phyloP scores from a whole-genome alignment of 2,113 vertebrate genomes.

The Natator depressus region DNA sequence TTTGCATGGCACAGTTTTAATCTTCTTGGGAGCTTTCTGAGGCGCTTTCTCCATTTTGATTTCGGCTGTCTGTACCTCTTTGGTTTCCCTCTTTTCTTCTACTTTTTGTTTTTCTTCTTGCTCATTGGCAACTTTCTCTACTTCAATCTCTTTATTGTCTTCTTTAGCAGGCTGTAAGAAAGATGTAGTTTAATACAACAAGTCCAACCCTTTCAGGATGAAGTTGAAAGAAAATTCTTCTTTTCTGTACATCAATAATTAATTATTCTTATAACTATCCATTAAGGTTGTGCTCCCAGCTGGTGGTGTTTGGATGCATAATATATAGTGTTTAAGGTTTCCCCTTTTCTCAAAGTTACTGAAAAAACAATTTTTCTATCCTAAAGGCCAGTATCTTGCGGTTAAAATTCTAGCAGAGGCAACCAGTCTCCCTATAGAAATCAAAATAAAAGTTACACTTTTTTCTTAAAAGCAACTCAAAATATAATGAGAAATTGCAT shows the following conservation, averaged over 20 bases:
- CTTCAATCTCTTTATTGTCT: constrained; percentile 77
- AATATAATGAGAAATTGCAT: neutral
- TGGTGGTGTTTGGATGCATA: neutral
- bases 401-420: neutral
- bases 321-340: neutral
- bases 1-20: constrained; percentile 90
- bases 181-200: neutral
- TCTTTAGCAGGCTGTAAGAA: constrained; percentile 83
- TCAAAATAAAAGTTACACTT: accelerated
- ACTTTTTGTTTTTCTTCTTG: constrained; percentile 72
- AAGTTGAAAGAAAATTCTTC: neutral
- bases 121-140: constrained; percentile 69
- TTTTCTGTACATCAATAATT: neutral
- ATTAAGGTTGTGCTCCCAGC: neutral
- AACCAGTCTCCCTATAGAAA: neutral
- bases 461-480: neutral
- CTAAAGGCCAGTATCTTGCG: neutral
- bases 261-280: neutral
- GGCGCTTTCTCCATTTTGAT: constrained; percentile 72
- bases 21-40: constrained; percentile 88
- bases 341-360: neutral
- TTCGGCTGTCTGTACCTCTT: constrained; percentile 79
- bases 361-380: neutral
- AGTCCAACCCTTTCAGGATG: neutral
- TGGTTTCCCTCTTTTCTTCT: constrained; percentile 79